Percentiles rank a stretch among this genome's conserved stretches.
phyloP scores from a whole-genome alignment of 2,797 vertebrate genomes.

The Rachycentron canadum region DNA sequence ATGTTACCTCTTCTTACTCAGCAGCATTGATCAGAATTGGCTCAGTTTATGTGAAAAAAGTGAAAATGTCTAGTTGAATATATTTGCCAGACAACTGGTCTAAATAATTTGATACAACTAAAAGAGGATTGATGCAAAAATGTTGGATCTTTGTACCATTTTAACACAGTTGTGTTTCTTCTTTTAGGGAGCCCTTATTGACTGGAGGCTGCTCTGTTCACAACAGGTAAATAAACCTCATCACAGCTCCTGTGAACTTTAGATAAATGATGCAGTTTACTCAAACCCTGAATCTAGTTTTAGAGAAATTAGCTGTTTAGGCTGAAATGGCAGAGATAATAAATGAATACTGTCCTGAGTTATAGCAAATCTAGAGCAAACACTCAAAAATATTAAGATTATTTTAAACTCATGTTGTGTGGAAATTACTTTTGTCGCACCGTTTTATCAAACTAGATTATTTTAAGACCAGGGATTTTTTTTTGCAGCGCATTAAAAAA shows the following conservation, averaged over 20 bases:
- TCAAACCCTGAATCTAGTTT: background rate
- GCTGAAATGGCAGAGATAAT: background rate
- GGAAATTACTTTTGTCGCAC: too few relatives aligned
- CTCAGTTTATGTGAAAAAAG: background rate
- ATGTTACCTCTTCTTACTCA: background rate
- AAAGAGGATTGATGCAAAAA: background rate
- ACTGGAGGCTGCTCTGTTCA: background rate
- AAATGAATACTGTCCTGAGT: too few relatives aligned
- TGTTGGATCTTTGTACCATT: background rate
- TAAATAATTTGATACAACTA: background rate
- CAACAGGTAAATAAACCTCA: background rate
- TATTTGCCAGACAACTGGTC: background rate
- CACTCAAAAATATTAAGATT: too few relatives aligned
- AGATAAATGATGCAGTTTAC: too few relatives aligned
- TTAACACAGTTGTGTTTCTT: background rate
- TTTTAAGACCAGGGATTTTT: too few relatives aligned
- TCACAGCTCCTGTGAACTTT: background rate
- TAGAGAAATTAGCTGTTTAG: too few relatives aligned
- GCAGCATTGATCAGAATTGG: background rate
- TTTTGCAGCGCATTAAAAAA: too few relatives aligned
- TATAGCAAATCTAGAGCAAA: too few relatives aligned
- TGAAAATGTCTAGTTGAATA: background rate
- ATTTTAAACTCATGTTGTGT: too few relatives aligned
- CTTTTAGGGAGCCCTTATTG: conserved; percentile 1
- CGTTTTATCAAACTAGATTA: too few relatives aligned